Base-by-base conservation (phyloP, 2,888 invertebrate genomes). In the Poecilus cupreus region DNA sequence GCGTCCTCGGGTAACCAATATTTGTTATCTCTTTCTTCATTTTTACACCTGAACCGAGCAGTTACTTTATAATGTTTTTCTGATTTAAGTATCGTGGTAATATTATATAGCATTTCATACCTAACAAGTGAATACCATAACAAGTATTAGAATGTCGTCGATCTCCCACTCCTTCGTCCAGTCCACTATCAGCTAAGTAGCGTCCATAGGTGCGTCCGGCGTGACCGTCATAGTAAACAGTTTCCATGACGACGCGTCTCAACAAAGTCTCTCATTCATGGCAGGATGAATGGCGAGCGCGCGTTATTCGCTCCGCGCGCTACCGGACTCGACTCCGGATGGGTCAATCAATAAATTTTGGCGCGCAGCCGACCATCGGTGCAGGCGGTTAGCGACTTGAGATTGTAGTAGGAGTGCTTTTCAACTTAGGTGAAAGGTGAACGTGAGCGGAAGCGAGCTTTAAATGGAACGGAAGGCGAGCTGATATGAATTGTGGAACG, bases 221-320 rank as follows among this genome's bases (percentile, higher is more conserved):
- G 46, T 37, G 24, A 8, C 72, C n/a, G 72, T 46, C 72, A 46
- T 72, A 72, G 72, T 49, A 72, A 72, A 43, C 72, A 72, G 43
- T 72, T 72, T 37, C 64, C 64, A 68, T 37, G 64, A 37, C 64
- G 18, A 68, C 64, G 64, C 64, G 64, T 68, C 64, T 68, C 64
- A 68, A 68, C 64, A 68, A 68, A 68, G 64, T 68, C 64, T 13
- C 26, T 37, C 78, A 78, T 78, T 78, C 78, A 78, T 78, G 26
- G 39, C 8, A 43, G 43, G 64, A 78, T 78, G 78, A 78, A 78
- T 78, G 78, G 78, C 60, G 39, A 64, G 37, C 37, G 18, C 13
- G 37, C 64, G 26, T n/a, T n/a, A n/a, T n/a, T 3, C 60, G 54
- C 13, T 11, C 54, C 22, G 22, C 20, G 43, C 60, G 60, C 10